Base-by-base conservation (phyloP, 2,113 vertebrate genomes). In the Elachura formosa region DNA sequence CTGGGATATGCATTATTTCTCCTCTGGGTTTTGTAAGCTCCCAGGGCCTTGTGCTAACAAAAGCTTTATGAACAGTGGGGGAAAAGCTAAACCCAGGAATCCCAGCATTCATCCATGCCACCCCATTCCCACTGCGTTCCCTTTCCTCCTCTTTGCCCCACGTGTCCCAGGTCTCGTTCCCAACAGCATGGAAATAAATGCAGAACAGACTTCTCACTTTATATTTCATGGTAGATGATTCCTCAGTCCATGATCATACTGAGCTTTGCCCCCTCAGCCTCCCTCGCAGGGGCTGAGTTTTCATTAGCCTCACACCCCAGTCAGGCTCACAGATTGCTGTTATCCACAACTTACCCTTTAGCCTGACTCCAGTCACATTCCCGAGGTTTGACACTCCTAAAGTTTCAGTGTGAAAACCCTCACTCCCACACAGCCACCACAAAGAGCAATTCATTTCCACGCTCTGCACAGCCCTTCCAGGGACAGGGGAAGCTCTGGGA, bases 401-500 rank as follows among this genome's bases (percentile, higher is more conserved):
- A 31, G n/a, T 96, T 96, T 95, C 82, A 93, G 79, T 25, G 49
- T 59, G 61, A 76, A 84, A 83, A 54, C 29, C 11, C 17, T 77
- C 34, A 20, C 40, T 80, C 26, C 54, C 34, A n/a, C n/a, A n/a
- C n/a, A 83, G 49, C 6, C 29, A 66, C 71, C 88, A 95, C 94
- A 96, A 95, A 91, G 82, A 94, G 41, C 49, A 69, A 95, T 93
- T 95, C 28, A 94, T 90, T 66, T 58, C 85, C 66, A 24, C 11
- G 49, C 49, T 17, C 67, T 80, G 58, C 72, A 10, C 62, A 75
- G 71, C 46, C 78, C 54, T 80, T 79, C 38, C 23, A 66, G 51
- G 72, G 43, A 11, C 12, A 11, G 61, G 26, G 8, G 1, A 34
- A 73, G 51, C 85, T 87, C 77, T 0, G 0, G 41, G 38, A 83